Conservation (phyloP, 2,113 vertebrate genomes). For the Zapornia atra region DNA sequence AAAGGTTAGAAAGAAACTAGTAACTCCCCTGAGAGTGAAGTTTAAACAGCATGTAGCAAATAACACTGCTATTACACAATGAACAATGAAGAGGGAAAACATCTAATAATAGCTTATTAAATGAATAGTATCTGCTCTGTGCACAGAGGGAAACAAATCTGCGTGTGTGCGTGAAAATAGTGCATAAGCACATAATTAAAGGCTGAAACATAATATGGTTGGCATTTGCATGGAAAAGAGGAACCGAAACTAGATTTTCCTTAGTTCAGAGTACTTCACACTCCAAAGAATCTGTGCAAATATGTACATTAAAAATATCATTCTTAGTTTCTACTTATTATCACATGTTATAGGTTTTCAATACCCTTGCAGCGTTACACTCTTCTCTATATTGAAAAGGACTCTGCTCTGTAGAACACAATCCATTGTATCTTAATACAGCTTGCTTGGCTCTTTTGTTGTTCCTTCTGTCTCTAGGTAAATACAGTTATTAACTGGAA, state of each 20-base stretch:
- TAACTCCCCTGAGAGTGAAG: background rate
- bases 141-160: background rate
- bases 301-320: background rate
- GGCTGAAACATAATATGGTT: background rate
- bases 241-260: background rate
- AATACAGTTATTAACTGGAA: background rate
- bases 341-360: background rate
- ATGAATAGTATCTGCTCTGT: background rate
- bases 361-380: background rate
- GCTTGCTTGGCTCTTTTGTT: background rate
- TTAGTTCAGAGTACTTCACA: background rate
- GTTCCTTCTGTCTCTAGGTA: background rate
- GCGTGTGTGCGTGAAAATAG: background rate
- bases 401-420: background rate
- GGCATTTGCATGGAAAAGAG: background rate
- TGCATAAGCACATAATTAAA: background rate
- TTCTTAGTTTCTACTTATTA: background rate
- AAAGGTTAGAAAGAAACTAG: background rate
- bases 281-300: background rate
- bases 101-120: background rate
- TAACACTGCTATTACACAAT: background rate
- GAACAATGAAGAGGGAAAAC: background rate
- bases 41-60: background rate
- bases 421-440: background rate
- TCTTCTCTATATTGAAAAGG: background rate